phyloP scores from a whole-genome alignment of 2,113 vertebrate genomes.

The Heterotilapia buettikoferi region DNA sequence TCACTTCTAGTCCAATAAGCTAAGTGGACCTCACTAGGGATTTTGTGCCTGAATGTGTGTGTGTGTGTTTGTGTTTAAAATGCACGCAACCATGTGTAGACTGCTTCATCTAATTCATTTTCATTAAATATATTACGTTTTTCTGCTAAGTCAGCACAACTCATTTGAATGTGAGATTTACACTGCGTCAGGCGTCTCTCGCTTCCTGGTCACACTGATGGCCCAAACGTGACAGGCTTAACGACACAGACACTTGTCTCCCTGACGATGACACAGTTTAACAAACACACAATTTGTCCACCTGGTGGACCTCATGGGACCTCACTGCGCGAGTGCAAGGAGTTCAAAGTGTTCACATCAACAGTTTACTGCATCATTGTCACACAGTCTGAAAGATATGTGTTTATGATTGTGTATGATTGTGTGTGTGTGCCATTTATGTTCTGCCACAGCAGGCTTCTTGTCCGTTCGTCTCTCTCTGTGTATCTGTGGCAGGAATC shows the following conservation, averaged over 20 bases:
- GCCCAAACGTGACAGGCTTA: not conserved
- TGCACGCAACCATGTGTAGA: not conserved
- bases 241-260: not conserved
- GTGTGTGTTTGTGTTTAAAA: not conserved
- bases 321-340: not conserved
- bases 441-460: constrained; percentile 23
- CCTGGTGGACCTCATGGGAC: not conserved
- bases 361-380: not conserved
- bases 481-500: constrained; percentile 37
- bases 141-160: constrained; percentile 22
- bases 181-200: not conserved
- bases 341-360: not conserved
- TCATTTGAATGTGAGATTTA: constrained; percentile 5
- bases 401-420: not conserved
- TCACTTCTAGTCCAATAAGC: constrained; percentile 55
- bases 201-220: not conserved
- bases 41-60: not conserved
- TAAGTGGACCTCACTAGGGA: constrained; percentile 31
- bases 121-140: constrained; percentile 2
- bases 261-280: not conserved
- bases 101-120: constrained; percentile 22
- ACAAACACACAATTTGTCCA: not conserved
- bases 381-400: not conserved
- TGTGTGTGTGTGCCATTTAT: constrained; percentile 6
- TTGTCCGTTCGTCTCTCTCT: constrained; percentile 6